These are phyloP conservation scores for Pan paniscus DNA, from an alignment of 2,113 vertebrate genomes.

Conservation along the genomic window DNA sequence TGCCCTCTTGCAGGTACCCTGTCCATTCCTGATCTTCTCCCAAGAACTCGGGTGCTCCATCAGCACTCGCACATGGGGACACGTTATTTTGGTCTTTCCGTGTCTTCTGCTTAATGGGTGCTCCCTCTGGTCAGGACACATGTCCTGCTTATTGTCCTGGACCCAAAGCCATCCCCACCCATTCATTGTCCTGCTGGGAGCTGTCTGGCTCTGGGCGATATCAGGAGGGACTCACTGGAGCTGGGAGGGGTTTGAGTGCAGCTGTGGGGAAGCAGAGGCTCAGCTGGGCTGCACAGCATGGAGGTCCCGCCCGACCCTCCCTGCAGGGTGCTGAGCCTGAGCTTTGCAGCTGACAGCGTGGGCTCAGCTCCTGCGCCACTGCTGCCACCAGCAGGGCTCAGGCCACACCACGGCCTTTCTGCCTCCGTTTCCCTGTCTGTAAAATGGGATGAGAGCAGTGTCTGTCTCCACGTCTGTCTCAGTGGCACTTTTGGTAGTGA, in stretches of 20 bases:
- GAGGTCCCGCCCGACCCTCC: neutral
- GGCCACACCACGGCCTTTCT: neutral
- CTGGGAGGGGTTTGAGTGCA: no score
- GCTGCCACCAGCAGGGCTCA: neutral
- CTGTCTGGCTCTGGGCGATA: neutral
- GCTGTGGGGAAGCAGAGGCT: no score
- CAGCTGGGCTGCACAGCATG: no score
- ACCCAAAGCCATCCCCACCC: no score
- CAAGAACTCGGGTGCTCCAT: rapidly evolving
- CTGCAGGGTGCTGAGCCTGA: rapidly evolving
- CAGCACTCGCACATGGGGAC: rapidly evolving
- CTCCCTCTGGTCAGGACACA: no score
- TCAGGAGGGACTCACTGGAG: neutral
- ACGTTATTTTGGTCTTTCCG: neutral
- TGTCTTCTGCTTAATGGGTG: neutral
- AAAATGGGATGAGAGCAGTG: rapidly evolving
- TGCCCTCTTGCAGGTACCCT: no score
- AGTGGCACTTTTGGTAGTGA: neutral
- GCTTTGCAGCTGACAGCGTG: neutral
- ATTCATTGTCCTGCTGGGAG: neutral
- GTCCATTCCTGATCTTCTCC: neutral
- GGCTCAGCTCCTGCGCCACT: neutral
- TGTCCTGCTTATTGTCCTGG: neutral
- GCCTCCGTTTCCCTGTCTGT: neutral
- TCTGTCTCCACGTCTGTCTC: neutral